These are phyloP conservation scores for Pempheris klunzingeri DNA, from an alignment of 2,797 vertebrate genomes.

Conservation along the genomic window DNA sequence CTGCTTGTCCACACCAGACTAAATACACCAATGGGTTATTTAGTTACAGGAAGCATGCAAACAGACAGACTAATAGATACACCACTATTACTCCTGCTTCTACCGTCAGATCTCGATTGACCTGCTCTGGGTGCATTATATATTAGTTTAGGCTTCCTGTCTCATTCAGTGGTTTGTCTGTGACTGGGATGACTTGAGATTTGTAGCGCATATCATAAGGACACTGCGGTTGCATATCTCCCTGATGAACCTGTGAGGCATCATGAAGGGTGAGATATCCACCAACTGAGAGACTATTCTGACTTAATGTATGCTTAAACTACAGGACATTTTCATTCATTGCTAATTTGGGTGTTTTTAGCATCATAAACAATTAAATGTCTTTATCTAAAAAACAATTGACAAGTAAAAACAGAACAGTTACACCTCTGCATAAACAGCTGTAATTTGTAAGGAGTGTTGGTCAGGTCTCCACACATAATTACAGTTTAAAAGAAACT, in stretches of 20 bases:
- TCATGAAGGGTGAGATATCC: no score
- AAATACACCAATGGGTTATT: constrained; percentile 9
- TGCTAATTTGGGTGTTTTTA: not conserved
- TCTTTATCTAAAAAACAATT: no score
- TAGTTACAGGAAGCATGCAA: constrained; percentile 12
- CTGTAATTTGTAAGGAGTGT: not conserved
- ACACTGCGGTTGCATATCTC: not conserved
- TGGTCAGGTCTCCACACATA: not conserved
- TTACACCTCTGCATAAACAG: not conserved
- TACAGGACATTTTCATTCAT: no score
- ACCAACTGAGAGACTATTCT: no score
- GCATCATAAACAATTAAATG: not conserved
- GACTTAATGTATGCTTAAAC: no score
- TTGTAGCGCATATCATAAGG: not conserved
- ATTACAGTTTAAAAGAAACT: no score
- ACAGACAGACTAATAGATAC: no score
- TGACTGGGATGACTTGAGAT: not conserved
- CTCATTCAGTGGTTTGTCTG: not conserved
- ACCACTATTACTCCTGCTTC: no score
- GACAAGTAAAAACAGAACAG: not conserved
- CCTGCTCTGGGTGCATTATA: not conserved
- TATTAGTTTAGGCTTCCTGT: not conserved
- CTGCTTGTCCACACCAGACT: not conserved
- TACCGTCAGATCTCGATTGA: not conserved
- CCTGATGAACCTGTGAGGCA: not conserved